Conservation (phyloP, 2,797 vertebrate genomes). For the Steatocranus sp. region DNA sequence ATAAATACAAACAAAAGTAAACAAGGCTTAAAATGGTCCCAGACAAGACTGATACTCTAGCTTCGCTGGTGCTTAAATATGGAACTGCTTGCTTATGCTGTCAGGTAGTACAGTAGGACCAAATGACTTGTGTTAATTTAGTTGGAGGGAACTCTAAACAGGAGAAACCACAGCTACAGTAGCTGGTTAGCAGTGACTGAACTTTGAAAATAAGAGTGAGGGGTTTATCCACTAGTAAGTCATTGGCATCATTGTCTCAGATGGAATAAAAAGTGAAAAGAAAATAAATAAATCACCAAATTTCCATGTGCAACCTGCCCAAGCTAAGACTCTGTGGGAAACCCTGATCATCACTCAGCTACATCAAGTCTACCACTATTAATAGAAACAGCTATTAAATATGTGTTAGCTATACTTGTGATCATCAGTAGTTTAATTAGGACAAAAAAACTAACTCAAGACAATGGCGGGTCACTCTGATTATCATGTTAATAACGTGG, state of each 20-base stretch:
- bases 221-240: background rate
- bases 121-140: background rate
- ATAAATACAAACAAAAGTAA: background rate
- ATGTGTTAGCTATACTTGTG: background rate
- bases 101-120: background rate
- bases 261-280: background rate
- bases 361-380: background rate
- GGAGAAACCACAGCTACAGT: background rate
- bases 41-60: background rate
- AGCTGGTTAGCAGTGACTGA: background rate
- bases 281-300: background rate
- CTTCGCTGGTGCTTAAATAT: background rate
- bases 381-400: background rate
- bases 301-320: background rate
- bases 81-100: background rate
- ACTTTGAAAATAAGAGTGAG: background rate
- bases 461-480: rapidly evolving
- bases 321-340: background rate
- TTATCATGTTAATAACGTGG: background rate
- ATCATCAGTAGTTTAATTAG: background rate
- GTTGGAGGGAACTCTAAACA: background rate
- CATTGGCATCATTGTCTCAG: background rate
- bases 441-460: background rate
- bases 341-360: background rate
- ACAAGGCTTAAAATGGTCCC: background rate